Conservation (phyloP, 1,140 invertebrate genomes). For the Drosophila fuyamai region DNA sequence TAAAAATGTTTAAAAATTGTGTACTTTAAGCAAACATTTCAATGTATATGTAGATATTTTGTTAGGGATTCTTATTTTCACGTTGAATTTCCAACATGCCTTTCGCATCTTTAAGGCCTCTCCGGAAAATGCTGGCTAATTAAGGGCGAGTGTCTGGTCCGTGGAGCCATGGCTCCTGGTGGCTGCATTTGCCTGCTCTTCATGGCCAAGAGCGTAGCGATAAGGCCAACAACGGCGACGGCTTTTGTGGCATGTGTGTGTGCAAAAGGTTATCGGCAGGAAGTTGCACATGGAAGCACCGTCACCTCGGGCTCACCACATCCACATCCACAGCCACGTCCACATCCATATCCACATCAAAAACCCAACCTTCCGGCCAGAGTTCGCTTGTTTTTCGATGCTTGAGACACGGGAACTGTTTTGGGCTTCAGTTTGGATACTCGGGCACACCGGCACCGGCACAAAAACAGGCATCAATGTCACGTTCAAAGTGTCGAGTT, state of each 20-base stretch:
- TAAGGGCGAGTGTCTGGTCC: constrained; percentile 43
- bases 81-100: too few species aligned
- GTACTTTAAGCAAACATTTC: too few species aligned
- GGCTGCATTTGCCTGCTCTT: constrained; percentile 34
- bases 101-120: neutral
- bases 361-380: constrained; percentile 36
- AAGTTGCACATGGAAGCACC: constrained; percentile 71
- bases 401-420: constrained; percentile 79
- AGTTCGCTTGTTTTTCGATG: constrained; percentile 47
- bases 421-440: constrained; percentile 27
- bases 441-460: constrained; percentile 7
- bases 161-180: constrained; percentile 15
- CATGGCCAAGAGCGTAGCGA: constrained; percentile 59
- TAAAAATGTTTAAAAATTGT: too few species aligned
- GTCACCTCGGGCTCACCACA: constrained; percentile 28
- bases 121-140: constrained; percentile 38
- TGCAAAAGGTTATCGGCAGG: constrained; percentile 70
- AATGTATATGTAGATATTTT: too few species aligned
- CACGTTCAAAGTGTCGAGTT: constrained; percentile 78
- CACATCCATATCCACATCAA: constrained; percentile 3
- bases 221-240: constrained; percentile 60
- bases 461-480: constrained; percentile 83
- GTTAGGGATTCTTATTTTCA: neutral
- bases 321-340: constrained; percentile 36
- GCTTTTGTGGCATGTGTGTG: constrained; percentile 34